Conservation (phyloP, 1,140 invertebrate species). For the Zaprionus taronus region DNA sequence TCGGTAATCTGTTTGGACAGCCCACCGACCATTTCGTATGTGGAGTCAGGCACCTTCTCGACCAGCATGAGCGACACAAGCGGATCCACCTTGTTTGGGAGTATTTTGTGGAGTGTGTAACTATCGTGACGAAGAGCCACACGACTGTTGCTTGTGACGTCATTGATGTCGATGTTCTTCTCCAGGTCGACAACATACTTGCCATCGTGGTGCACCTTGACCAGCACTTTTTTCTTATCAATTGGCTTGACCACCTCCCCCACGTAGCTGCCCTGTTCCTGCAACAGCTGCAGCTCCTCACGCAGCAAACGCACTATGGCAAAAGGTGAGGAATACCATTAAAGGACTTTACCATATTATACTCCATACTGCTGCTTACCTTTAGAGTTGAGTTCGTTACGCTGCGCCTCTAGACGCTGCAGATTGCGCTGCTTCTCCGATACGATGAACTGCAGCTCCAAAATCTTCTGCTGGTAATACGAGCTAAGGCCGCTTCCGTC, state of each 20-base stretch:
- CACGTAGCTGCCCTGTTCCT: slow-evolving; percentile 50
- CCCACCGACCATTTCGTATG: slow-evolving; percentile 87
- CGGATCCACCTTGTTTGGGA: slow-evolving; percentile 55
- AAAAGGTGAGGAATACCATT: background rate
- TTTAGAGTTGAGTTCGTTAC: slow-evolving; percentile 99
- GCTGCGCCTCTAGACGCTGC: slow-evolving; percentile 97
- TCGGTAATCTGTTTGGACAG: slow-evolving; percentile 50
- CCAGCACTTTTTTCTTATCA: slow-evolving; percentile 86
- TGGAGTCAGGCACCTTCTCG: slow-evolving; percentile 55
- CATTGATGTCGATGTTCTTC: slow-evolving; percentile 98
- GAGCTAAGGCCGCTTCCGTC: slow-evolving; percentile 93
- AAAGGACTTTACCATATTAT: slow-evolving; percentile 28
- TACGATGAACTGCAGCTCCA: slow-evolving; percentile 96
- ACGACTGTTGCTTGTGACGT: slow-evolving; percentile 99
- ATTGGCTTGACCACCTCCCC: slow-evolving; percentile 45
- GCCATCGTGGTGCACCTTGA: slow-evolving; percentile 99
- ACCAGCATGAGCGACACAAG: slow-evolving; percentile 57
- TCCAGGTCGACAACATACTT: slow-evolving; percentile 99
- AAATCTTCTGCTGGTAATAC: slow-evolving; percentile 98
- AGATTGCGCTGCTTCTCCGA: slow-evolving; percentile 99
- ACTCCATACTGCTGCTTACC: slow-evolving; percentile 85
- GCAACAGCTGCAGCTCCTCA: slow-evolving; percentile 48
- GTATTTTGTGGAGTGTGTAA: slow-evolving; percentile 47
- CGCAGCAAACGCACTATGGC: slow-evolving; percentile 42
- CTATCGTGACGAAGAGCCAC: slow-evolving; percentile 87